These are phyloP conservation scores for Columba guinea DNA, from an alignment of 2,797 vertebrate species.

Conservation along the genomic window DNA sequence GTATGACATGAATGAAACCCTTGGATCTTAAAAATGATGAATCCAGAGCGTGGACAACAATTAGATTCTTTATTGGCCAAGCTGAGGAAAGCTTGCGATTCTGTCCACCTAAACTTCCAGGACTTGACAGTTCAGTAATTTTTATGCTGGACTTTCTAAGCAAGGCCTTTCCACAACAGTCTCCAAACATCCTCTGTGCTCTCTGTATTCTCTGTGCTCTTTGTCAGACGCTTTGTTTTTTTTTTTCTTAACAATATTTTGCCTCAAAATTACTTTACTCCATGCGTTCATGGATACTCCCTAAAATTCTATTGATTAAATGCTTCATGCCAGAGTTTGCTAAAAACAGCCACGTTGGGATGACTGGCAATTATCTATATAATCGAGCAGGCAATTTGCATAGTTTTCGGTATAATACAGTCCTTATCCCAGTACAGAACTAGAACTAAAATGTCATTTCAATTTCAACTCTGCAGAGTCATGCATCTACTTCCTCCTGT, in stretches of 20 bases:
- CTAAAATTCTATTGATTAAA: background rate
- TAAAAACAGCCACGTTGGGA: background rate
- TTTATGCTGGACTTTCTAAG: background rate
- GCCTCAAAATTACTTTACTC: background rate
- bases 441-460: background rate
- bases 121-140: background rate
- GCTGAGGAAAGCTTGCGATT: background rate
- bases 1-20: conserved; percentile 53
- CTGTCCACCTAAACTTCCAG: background rate
- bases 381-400: background rate
- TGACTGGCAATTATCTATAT: background rate
- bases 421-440: background rate
- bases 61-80: background rate
- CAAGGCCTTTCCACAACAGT: background rate
- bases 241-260: background rate
- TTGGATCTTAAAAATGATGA: conserved; percentile 58
- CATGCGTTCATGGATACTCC: background rate
- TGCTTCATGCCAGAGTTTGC: background rate
- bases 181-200: background rate
- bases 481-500: background rate
- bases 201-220: background rate
- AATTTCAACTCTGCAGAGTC: background rate
- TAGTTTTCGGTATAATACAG: background rate
- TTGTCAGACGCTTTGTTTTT: background rate
- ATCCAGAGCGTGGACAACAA: background rate